Evolutionary conservation across 1,140 invertebrate species (phyloP).

Genomic region (Drosophila trapezifrons): DNA sequence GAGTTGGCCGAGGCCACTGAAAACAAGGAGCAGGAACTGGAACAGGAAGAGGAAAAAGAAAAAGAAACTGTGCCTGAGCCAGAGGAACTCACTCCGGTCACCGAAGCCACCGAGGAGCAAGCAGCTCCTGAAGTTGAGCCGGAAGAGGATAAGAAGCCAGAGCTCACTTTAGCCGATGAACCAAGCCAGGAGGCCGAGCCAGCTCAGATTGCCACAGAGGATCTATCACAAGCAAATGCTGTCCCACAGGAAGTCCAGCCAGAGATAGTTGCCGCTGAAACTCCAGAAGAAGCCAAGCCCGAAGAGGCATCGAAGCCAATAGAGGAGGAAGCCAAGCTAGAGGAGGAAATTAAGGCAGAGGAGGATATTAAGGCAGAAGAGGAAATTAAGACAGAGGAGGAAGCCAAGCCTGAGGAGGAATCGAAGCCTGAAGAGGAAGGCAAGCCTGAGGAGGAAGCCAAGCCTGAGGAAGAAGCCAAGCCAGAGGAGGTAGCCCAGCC

Average conservation of each 20-base stretch:
- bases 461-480: slow-evolving; percentile 1
- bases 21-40: slow-evolving; percentile 9
- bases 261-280: slow-evolving; percentile 5
- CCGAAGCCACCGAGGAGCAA: slow-evolving; percentile 16
- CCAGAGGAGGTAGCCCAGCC: slow-evolving; percentile 19
- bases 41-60: slow-evolving; percentile 5
- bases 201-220: slow-evolving; percentile 4
- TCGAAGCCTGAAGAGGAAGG: too few species aligned
- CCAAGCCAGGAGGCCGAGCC: slow-evolving; percentile 2
- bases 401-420: slow-evolving; percentile 1
- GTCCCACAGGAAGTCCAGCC: neutral
- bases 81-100: neutral
- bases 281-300: neutral
- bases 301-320: slow-evolving; percentile 12
- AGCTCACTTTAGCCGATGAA: slow-evolving; percentile 20
- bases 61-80: neutral
- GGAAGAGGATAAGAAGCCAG: slow-evolving; percentile 15
- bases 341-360: slow-evolving; percentile 5
- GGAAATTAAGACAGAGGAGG: too few species aligned
- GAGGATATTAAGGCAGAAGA: slow-evolving; percentile 15
- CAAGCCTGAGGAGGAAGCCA: neutral
- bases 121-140: slow-evolving; percentile 1
- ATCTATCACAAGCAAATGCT: too few species aligned
- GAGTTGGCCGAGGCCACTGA: slow-evolving; percentile 37
- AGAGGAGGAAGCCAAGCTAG: neutral